Evolutionary conservation across 2,797 vertebrate species (phyloP), one percentile per base, ranked within the genome.

Genomic region (Cossypha caffra): DNA sequence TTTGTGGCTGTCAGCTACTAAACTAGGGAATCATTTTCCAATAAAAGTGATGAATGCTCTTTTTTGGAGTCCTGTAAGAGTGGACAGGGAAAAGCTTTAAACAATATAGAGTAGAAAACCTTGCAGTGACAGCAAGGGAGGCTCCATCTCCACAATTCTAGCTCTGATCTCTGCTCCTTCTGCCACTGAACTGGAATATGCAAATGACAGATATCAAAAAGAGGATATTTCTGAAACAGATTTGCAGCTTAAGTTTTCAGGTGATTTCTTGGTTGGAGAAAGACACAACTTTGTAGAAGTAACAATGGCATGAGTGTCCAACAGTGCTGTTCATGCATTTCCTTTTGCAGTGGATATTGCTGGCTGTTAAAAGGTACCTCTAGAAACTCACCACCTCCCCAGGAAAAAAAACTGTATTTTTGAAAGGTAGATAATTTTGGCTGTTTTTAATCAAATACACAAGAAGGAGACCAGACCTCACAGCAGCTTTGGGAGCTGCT

Each of bases 11-110:
- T 48, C 71, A 79, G 19, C n/a, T 81, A 25, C 25, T 85, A 81
- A 81, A 66, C 74, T 43, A 17, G 50, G 78, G 64, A 92, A 68
- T 72, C 13, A 63, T 92, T 64, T 93, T 80, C 55, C 28, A 67
- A 13, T 67, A 63, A 86, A 93, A 87, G 29, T 82, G 80, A 71
- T 64, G 48, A 59, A 81, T 73, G 28, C 2, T 86, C 23, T 52
- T 69, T 62, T 92, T 73, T 73, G 29, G 59, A 82, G 45, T 59
- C 48, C 42, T 62, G 88, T 64, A 31, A n/a, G 85, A 89, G 45
- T 66, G 72, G 54, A 33, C 75, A 64, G 64, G 45, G 26, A 54
- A 77, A 87, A 91, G 28, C 72, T 82, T 59, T 88, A 71, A 88
- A 85, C n/a, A 45, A 54, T 16, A 4, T 3, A 50, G 16, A 37